Base-by-base conservation (phyloP, 2,113 vertebrate genomes). In the Dasypus novemcinctus region DNA sequence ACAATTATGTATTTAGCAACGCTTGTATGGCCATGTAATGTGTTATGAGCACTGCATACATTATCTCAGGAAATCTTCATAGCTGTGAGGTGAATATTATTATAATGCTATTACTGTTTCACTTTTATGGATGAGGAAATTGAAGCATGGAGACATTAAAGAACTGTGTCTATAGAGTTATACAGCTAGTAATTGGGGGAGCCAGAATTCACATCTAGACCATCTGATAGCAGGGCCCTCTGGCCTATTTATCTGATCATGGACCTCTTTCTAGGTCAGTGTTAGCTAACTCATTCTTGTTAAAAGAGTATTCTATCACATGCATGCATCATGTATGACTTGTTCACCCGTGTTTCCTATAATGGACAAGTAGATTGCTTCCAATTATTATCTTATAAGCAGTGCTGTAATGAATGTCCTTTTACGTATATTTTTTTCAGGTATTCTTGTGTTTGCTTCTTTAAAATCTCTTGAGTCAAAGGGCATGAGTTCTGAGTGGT, bases 71-170 rank as follows among this genome's bases (percentile, higher is more conserved):
- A 63, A 64, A 57, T 80, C 71, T 49, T 92, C 2, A 7, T n/a
- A 15, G 69, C 20, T 84, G 13, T 64, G 81, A 90, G 29, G 1
- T 43, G 15, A 9, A 7, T 82, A 31, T 36, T 83, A 8, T 54
- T 94, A 20, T 79, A 86, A 85, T 81, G 87, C 12, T 82, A 29
- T 4, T 38, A 21, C 5, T 63, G 33, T 49, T 94, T 14, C 14
- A 83, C 0, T 91, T 69, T 90, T 88, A 78, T 61, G 90, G 81
- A 71, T 94, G 87, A 94, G 66, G 79, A 97, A 94, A 93, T 64
- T 41, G 52, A 96, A 91, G n/a, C 31, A 68, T 11, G 61, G 29
- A 76, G 25, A 86, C 92, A 25, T 83, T 76, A 88, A 81, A 64
- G 41, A 43, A 76, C 86, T 18, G 38, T 94, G 43, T n/a, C 15